Conservation (phyloP, 1,140 invertebrate species). For the Papilio glaucus region DNA sequence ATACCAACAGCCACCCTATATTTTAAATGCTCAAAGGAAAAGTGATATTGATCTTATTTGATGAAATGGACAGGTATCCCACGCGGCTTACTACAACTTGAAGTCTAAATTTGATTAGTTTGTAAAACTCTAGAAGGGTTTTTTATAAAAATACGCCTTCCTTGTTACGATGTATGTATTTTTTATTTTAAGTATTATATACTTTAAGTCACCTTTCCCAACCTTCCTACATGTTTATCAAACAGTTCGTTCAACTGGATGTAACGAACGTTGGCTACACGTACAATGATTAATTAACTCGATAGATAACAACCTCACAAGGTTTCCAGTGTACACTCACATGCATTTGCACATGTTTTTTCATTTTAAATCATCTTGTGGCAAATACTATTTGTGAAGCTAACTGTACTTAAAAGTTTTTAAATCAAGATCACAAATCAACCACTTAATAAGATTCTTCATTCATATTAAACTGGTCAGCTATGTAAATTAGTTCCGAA, state of each 20-base stretch:
- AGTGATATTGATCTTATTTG: too few relatives aligned
- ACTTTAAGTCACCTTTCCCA: conserved; percentile 12
- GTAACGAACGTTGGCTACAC: conserved; percentile 3
- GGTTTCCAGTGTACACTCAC: neutral
- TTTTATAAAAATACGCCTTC: neutral
- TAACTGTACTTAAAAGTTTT: neutral
- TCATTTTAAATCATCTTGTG: neutral
- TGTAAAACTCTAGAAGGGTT: neutral
- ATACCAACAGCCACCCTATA: too few relatives aligned
- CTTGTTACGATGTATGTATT: neutral
- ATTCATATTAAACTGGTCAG: too few relatives aligned
- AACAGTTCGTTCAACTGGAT: conserved; percentile 17
- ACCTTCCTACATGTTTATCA: conserved; percentile 28
- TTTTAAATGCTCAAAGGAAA: too few relatives aligned
- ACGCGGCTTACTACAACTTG: too few relatives aligned
- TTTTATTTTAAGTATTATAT: too few relatives aligned
- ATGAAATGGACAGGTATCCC: too few relatives aligned
- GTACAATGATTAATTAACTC: conserved; percentile 27
- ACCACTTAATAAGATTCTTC: too few relatives aligned
- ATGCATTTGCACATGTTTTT: neutral
- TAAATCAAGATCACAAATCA: neutral
- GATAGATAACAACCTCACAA: conserved; percentile 13
- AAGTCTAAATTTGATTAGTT: too few relatives aligned
- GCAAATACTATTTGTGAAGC: too few relatives aligned
- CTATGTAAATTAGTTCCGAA: too few relatives aligned